phyloP scores from a whole-genome alignment of 1,140 invertebrate species.

The Zaprionus gabonicus region DNA sequence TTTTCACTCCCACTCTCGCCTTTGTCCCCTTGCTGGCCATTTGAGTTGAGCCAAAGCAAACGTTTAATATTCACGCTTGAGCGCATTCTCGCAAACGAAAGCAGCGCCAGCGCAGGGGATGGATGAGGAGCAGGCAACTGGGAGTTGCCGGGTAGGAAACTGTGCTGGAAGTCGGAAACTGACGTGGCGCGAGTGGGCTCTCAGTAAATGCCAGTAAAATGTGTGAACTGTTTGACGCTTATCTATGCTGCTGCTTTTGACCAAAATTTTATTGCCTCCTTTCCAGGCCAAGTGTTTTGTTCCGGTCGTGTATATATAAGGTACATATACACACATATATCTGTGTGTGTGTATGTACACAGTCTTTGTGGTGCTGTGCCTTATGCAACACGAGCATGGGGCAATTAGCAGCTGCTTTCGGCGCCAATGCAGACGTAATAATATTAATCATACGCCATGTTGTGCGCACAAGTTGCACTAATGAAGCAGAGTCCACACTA shows the following conservation, averaged over 20 bases:
- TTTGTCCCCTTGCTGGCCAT: slow-evolving; percentile 11
- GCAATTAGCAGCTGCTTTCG: slow-evolving; percentile 46
- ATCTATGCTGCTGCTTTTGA: slow-evolving; percentile 74
- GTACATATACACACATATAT: not conserved
- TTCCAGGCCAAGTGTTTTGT: slow-evolving; percentile 73
- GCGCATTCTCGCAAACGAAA: slow-evolving; percentile 56
- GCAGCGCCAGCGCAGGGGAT: not conserved
- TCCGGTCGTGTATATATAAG: slow-evolving; percentile 38
- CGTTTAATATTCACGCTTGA: slow-evolving; percentile 82
- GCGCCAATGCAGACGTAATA: slow-evolving; percentile 41
- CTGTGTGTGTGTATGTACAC: not conserved
- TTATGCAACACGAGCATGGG: slow-evolving; percentile 10
- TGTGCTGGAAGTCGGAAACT: slow-evolving; percentile 31
- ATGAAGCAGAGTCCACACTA: slow-evolving; percentile 38
- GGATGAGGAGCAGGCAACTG: not conserved
- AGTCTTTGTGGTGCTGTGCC: not conserved
- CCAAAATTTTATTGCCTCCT: slow-evolving; percentile 79
- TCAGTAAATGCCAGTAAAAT: slow-evolving; percentile 54
- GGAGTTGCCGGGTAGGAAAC: not conserved
- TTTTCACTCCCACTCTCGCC: slow-evolving; percentile 40
- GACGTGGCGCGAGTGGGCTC: not conserved
- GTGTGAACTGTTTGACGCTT: slow-evolving; percentile 81
- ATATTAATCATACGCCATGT: slow-evolving; percentile 78
- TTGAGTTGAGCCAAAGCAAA: slow-evolving; percentile 54
- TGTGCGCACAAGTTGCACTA: slow-evolving; percentile 59